Percentiles rank a stretch among this genome's conserved stretches.
These are phyloP conservation scores for Lates calcarifer DNA, from an alignment of 2,113 vertebrate species.

Conservation along the genomic window DNA sequence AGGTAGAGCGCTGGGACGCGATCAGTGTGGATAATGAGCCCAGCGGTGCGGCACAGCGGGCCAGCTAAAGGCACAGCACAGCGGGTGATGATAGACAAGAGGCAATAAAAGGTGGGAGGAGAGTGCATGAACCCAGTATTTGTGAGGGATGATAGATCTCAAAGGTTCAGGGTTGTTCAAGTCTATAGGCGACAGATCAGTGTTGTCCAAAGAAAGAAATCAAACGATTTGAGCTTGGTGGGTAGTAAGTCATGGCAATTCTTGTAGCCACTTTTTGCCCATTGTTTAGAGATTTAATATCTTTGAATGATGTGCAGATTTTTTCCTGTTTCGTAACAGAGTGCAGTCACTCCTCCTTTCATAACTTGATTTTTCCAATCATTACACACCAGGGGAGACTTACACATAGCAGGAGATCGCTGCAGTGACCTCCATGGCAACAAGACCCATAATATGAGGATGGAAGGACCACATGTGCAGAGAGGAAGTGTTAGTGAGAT, in stretches of 20 bases:
- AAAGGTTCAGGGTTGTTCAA: not conserved
- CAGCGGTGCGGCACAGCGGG: constrained; percentile 2
- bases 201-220: not conserved
- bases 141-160: not conserved
- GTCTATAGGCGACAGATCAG: not conserved
- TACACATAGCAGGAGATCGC: not conserved
- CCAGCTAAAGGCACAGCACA: constrained; percentile 49
- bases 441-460: not conserved
- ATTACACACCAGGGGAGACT: constrained; percentile 2
- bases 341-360: not conserved
- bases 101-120: not conserved
- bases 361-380: not conserved
- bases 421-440: constrained; percentile 43
- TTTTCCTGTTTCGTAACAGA: not conserved
- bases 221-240: not conserved
- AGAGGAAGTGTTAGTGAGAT: not conserved
- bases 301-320: not conserved
- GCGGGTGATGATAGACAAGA: constrained; percentile 18
- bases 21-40: constrained; percentile 56
- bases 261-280: no score
- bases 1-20: constrained; percentile 21
- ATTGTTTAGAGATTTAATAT: no score
- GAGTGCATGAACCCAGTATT: not conserved
- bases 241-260: no score
- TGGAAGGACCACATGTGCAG: constrained; percentile 9